These are phyloP conservation scores for Girardinichthys multiradiatus DNA, from an alignment of 2,113 vertebrate genomes.

Conservation along the genomic window DNA sequence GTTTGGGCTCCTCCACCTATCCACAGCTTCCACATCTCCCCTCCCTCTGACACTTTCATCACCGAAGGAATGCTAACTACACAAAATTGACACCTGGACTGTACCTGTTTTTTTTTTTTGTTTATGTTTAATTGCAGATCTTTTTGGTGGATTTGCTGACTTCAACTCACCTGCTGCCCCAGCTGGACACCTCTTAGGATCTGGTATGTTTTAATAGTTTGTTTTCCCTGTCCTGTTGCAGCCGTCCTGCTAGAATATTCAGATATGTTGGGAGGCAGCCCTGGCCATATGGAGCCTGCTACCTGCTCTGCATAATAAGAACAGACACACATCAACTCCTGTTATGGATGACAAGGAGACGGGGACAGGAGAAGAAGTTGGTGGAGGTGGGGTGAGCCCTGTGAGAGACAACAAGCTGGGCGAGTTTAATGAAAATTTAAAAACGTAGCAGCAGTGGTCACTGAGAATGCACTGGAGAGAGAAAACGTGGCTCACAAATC, in stretches of 20 bases:
- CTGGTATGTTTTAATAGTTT: conserved; percentile 80
- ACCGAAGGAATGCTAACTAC: conserved; percentile 73
- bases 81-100: conserved; percentile 64
- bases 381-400: conserved; percentile 52
- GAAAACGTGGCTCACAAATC: conserved; percentile 15
- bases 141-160: conserved; percentile 92
- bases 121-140: conserved; percentile 76
- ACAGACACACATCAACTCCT: conserved; percentile 86
- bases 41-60: conserved; percentile 76
- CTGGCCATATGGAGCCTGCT: conserved; percentile 87
- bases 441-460: conserved; percentile 57
- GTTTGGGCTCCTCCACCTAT: conserved; percentile 83
- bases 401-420: conserved; percentile 49
- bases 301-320: conserved; percentile 90
- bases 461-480: conserved; percentile 27
- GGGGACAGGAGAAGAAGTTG: conserved; percentile 59
- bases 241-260: conserved; percentile 87
- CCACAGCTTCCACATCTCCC: conserved; percentile 82
- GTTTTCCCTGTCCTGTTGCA: conserved; percentile 60
- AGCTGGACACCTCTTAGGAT: conserved; percentile 78
- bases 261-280: conserved; percentile 74
- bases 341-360: conserved; percentile 85
- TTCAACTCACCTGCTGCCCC: conserved; percentile 88
- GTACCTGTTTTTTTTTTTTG: conserved; percentile 42
- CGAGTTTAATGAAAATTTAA: conserved; percentile 69